These are phyloP conservation scores for Muntiacus reevesi DNA, from an alignment of 2,113 vertebrate species.

Conservation along the genomic window DNA sequence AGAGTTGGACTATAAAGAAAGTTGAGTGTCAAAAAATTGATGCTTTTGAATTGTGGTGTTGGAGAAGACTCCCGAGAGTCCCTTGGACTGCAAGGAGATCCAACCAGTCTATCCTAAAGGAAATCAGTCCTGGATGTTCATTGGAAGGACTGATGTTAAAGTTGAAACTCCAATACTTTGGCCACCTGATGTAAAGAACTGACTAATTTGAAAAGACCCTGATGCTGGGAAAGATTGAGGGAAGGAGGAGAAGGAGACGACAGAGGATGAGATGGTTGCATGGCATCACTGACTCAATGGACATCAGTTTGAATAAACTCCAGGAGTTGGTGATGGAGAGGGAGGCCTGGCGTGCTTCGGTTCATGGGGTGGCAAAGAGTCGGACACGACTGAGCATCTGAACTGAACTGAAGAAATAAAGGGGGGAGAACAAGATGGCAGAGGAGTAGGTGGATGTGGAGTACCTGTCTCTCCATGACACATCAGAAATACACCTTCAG, in stretches of 20 bases:
- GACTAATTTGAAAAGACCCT: neutral
- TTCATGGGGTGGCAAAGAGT: neutral
- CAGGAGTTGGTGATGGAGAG: neutral
- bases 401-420: neutral
- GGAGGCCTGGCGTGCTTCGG: neutral
- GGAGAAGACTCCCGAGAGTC: neutral
- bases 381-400: neutral
- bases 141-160: neutral
- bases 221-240: neutral
- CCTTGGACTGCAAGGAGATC: neutral
- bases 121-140: neutral
- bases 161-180: neutral
- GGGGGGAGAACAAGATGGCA: neutral
- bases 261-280: neutral
- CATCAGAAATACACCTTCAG: neutral
- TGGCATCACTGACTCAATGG: neutral
- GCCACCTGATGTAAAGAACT: neutral
- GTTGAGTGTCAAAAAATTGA: neutral
- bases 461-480: neutral
- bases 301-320: neutral
- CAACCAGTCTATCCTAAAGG: neutral
- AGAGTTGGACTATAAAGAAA: neutral
- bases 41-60: neutral
- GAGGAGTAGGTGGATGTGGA: neutral
- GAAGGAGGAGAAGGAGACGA: neutral